Evolutionary conservation across 2,113 vertebrate genomes (phyloP).

Genomic region (Lampris incognitus): DNA sequence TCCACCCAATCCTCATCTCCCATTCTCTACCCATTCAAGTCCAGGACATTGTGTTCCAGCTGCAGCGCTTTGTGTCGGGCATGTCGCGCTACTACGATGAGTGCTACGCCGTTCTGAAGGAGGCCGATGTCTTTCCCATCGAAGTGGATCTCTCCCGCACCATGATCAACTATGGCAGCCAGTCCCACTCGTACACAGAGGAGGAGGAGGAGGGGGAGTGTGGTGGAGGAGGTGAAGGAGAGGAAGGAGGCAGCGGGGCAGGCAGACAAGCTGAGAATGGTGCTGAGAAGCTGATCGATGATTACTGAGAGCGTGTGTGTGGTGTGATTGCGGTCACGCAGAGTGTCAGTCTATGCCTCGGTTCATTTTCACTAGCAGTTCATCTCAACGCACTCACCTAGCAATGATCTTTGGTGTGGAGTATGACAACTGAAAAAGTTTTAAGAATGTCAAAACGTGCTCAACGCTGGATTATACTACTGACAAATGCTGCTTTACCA

Average conservation of each 20-base stretch:
- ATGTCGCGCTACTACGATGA: conserved; percentile 97
- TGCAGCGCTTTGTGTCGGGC: conserved; percentile 96
- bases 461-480: conserved; percentile 20
- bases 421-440: conserved; percentile 6
- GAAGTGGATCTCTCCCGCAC: conserved; percentile 97
- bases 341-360: background rate
- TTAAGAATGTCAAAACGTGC: background rate
- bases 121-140: conserved; percentile 96
- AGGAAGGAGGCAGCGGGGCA: conserved; percentile 35
- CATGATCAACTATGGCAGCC: conserved; percentile 90
- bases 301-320: conserved; percentile 73
- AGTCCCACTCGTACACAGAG: conserved; percentile 81
- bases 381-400: conserved; percentile 13
- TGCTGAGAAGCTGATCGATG: conserved; percentile 89
- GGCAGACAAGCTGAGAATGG: conserved; percentile 81
- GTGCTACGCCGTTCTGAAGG: conserved; percentile 92
- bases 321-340: background rate
- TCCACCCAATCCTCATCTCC: background rate
- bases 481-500: conserved; percentile 24
- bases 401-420: background rate
- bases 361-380: conserved; percentile 11
- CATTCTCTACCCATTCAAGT: conserved; percentile 78
- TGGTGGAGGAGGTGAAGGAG: conserved; percentile 43
- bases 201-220: conserved; percentile 85
- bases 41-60: conserved; percentile 99